These are phyloP conservation scores for Melopsittacus undulatus DNA, from an alignment of 2,797 vertebrate species.

Conservation along the genomic window DNA sequence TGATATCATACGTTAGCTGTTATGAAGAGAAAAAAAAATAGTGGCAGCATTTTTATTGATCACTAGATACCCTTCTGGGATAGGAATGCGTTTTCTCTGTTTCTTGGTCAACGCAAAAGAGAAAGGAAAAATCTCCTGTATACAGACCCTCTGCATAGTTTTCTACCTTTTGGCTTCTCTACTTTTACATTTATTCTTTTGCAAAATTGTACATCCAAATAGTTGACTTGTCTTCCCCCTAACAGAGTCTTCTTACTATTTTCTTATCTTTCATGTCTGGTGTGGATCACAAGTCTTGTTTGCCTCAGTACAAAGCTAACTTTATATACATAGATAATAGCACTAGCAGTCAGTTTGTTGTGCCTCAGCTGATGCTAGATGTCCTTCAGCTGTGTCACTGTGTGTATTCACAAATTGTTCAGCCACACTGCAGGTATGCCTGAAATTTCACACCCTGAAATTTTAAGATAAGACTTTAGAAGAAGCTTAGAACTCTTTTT, in stretches of 20 bases:
- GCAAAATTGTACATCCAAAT: not conserved
- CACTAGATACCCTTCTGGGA: not conserved
- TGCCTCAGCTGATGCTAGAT: not conserved
- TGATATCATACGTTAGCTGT: not conserved
- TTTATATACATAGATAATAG: not conserved
- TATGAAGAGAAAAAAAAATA: not conserved
- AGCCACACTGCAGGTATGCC: not conserved
- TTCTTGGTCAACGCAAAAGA: not conserved
- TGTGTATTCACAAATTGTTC: not conserved
- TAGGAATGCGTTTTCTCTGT: not conserved
- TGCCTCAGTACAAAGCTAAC: not conserved
- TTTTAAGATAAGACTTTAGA: not conserved
- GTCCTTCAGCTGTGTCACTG: not conserved
- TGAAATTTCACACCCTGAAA: not conserved
- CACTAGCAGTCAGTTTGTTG: not conserved
- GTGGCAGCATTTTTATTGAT: not conserved
- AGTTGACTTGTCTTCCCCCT: not conserved
- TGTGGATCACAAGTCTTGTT: not conserved
- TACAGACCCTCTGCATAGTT: not conserved
- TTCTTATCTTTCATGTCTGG: not conserved
- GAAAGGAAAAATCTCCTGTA: not conserved
- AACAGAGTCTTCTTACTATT: not conserved
- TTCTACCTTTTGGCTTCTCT: not conserved
- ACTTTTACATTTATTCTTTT: not conserved
- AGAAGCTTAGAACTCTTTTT: not conserved